Conservation (phyloP, 2,113 vertebrate genomes). For the Amazona guildingii region DNA sequence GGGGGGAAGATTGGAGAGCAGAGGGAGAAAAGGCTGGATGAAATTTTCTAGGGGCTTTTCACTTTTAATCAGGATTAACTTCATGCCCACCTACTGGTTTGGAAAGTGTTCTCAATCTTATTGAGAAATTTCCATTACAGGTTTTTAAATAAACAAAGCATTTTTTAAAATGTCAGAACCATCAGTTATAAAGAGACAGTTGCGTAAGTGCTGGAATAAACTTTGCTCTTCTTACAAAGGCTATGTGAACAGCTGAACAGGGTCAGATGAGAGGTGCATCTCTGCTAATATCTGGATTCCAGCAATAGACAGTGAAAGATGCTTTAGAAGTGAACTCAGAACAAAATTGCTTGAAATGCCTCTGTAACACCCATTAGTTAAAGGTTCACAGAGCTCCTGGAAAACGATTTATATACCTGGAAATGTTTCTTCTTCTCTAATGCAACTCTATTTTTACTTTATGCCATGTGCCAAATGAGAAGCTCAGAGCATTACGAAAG, state of each 20-base stretch:
- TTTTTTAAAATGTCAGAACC: conserved; percentile 21
- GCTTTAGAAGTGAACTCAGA: background rate
- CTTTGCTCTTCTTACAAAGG: conserved; percentile 22
- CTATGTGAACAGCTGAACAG: background rate
- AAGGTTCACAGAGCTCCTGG: background rate
- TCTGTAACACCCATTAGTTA: background rate
- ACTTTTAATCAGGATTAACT: background rate
- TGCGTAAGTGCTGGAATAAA: background rate
- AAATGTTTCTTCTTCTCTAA: background rate
- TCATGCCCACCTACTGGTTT: background rate
- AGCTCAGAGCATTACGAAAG: background rate
- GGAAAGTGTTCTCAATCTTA: background rate
- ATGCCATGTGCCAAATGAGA: background rate
- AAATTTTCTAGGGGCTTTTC: background rate
- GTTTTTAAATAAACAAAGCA: conserved; percentile 14
- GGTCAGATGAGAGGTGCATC: background rate
- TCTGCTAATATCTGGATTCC: background rate
- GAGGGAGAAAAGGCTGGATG: background rate
- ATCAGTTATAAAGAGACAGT: conserved; percentile 6
- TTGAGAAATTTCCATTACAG: background rate
- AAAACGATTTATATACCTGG: background rate
- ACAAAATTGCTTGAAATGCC: conserved; percentile 1
- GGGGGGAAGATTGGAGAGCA: background rate
- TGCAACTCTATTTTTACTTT: background rate
- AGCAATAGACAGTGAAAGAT: background rate